A percentile compares a stretch with the other conserved stretches of the same genome.
phyloP scores from a whole-genome alignment of 2,113 vertebrate species.

The Paramormyrops kingsleyae region DNA sequence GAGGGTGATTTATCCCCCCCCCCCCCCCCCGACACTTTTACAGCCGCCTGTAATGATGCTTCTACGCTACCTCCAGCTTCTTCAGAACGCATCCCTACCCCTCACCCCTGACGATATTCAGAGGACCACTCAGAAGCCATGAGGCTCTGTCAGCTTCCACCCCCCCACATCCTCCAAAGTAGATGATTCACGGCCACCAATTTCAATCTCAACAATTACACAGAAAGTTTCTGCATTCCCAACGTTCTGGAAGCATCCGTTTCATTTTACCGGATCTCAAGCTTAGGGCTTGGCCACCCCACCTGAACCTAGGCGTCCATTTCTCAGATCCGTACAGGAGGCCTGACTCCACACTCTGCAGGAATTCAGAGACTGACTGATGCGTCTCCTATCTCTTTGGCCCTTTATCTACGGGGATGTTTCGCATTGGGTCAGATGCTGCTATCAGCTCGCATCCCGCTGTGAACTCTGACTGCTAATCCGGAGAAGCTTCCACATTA shows the following conservation, averaged over 20 bases:
- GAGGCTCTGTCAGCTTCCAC: background rate
- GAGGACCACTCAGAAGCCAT: background rate
- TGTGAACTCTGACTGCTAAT: background rate
- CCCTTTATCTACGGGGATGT: background rate
- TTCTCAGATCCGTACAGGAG: background rate
- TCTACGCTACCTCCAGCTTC: background rate
- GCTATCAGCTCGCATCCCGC: background rate
- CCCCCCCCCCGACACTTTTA: background rate
- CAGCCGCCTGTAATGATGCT: background rate
- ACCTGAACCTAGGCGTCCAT: background rate
- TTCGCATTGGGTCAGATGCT: background rate
- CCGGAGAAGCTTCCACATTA: background rate
- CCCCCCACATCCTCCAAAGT: background rate
- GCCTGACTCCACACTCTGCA: background rate
- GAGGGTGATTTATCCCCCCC: background rate
- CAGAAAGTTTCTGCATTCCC: background rate
- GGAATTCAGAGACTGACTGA: background rate
- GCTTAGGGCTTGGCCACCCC: too few species aligned
- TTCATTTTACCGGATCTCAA: too few species aligned
- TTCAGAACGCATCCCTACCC: background rate
- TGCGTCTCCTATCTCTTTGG: background rate
- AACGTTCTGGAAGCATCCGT: background rate
- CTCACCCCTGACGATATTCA: background rate
- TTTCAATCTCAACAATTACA: background rate
- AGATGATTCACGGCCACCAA: background rate